Evolutionary conservation across 2,113 vertebrate genomes (phyloP).

Genomic region (Chitala chitala): DNA sequence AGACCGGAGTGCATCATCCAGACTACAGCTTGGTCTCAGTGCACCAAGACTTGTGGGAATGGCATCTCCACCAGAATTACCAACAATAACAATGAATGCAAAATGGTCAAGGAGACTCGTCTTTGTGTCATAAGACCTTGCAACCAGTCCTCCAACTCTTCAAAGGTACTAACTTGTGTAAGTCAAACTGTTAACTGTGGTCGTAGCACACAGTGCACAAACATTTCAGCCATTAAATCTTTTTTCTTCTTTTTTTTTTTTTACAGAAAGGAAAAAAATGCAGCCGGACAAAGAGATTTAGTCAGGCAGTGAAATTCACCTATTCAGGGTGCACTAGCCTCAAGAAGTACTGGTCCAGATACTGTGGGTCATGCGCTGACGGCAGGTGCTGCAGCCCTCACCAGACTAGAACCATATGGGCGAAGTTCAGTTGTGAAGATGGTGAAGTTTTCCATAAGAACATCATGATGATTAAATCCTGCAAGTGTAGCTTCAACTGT

Average conservation of each 20-base stretch:
- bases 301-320: conserved; percentile 73
- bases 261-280: conserved; percentile 95
- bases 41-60: conserved; percentile 92
- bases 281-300: conserved; percentile 83
- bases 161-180: conserved; percentile 74
- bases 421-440: conserved; percentile 89
- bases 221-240: not conserved
- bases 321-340: conserved; percentile 88
- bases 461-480: conserved; percentile 97
- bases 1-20: conserved; percentile 89
- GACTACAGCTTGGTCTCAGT: conserved; percentile 94
- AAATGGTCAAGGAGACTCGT: conserved; percentile 85
- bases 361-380: conserved; percentile 90
- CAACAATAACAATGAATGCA: conserved; percentile 89
- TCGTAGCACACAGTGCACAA: not conserved
- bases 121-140: conserved; percentile 94
- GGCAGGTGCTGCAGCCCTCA: conserved; percentile 90
- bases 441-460: conserved; percentile 94
- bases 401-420: conserved; percentile 87
- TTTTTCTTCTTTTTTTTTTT: conserved; percentile 27
- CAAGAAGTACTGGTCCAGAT: conserved; percentile 90
- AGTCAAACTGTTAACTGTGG: not conserved
- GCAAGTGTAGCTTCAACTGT: conserved; percentile 92
- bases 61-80: conserved; percentile 94
- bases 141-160: conserved; percentile 73